These are phyloP conservation scores for Saguinus midas DNA, from an alignment of 2,113 vertebrate species.

Conservation along the genomic window DNA sequence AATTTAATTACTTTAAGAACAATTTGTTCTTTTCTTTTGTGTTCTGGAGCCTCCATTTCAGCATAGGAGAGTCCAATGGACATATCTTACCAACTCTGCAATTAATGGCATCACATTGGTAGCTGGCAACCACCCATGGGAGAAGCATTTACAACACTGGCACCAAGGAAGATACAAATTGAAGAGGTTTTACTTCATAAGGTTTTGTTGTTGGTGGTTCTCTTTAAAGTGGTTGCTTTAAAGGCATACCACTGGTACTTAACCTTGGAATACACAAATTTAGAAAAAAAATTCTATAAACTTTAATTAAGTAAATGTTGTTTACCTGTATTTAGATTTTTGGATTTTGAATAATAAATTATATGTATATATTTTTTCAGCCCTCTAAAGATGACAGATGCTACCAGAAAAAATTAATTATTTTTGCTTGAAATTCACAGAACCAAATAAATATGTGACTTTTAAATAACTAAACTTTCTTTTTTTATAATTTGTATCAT, in stretches of 20 bases:
- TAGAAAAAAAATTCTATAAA: not conserved
- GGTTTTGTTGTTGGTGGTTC: not conserved
- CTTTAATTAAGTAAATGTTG: not conserved
- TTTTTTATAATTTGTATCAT: not conserved
- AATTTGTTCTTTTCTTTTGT: not conserved
- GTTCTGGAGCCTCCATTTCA: not conserved
- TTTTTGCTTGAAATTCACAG: not conserved
- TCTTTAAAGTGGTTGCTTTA: not conserved
- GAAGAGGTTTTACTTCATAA: not conserved
- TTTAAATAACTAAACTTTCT: not conserved
- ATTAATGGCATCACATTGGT: not conserved
- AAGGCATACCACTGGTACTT: not conserved
- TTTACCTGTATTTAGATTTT: not conserved
- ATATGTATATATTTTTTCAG: not conserved
- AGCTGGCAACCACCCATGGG: not conserved
- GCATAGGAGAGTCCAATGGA: not conserved
- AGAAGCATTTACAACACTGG: not conserved
- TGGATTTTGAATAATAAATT: not conserved
- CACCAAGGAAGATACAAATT: not conserved
- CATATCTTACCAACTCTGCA: not conserved
- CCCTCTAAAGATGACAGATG: not conserved
- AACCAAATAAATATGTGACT: not conserved
- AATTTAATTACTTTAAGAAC: not conserved
- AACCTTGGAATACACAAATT: not conserved
- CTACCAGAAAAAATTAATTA: not conserved